These are phyloP conservation scores for Sciaenops ocellatus DNA, from an alignment of 2,797 vertebrate species.

Conservation along the genomic window DNA sequence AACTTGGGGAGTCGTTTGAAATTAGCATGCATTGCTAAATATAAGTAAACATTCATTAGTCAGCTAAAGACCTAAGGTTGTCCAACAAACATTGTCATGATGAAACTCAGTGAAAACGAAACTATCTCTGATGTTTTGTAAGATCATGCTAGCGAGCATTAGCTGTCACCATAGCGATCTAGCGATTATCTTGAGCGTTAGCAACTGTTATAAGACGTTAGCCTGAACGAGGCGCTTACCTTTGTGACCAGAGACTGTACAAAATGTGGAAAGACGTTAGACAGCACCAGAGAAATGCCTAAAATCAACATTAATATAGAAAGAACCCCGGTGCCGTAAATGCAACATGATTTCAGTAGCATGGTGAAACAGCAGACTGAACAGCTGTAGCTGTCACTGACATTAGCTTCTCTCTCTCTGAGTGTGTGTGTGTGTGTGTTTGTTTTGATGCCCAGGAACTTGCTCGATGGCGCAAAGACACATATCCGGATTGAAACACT, in stretches of 20 bases:
- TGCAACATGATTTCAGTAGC: conserved; percentile 76
- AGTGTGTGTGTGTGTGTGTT: conserved; percentile 17
- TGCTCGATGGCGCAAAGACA: conserved; percentile 5
- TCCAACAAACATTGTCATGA: background rate
- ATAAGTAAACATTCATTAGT: background rate
- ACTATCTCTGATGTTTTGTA: background rate
- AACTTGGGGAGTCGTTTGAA: background rate
- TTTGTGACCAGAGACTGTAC: conserved; percentile 74
- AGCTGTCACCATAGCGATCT: background rate
- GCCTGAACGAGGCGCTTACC: conserved; percentile 68
- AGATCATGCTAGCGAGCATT: conserved; percentile 1
- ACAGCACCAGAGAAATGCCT: conserved; percentile 79
- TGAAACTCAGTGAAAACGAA: background rate
- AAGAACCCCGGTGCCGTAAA: conserved; percentile 73
- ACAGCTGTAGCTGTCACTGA: background rate
- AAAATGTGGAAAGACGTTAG: conserved; percentile 75
- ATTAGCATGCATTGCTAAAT: background rate
- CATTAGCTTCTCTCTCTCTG: background rate
- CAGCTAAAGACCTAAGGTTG: background rate
- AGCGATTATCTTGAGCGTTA: too few relatives aligned
- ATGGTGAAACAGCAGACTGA: conserved; percentile 46
- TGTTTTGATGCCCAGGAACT: conserved; percentile 69
- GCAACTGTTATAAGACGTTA: conserved; percentile 3
- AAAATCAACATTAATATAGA: conserved; percentile 76
- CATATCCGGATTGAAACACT: conserved; percentile 20